Percentiles rank a stretch among this genome's conserved stretches.
Evolutionary conservation across 1,140 invertebrate genomes (phyloP).

Genomic region (Magallana ariakensis): DNA sequence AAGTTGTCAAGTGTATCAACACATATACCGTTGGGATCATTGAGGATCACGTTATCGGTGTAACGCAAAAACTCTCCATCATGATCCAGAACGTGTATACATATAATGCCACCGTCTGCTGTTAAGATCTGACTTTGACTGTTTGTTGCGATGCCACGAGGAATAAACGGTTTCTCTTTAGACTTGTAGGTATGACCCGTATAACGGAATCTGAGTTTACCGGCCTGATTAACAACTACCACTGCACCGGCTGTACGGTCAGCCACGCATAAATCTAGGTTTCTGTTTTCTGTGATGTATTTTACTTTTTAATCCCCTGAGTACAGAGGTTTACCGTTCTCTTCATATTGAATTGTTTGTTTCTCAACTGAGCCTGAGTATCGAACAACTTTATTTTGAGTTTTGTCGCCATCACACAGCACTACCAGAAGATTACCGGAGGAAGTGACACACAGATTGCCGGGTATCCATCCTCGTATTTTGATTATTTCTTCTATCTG

Average conservation of each 20-base stretch:
- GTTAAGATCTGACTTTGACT: too few relatives aligned
- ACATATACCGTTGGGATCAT: neutral
- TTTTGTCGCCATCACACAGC: too few relatives aligned
- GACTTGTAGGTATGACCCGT: neutral
- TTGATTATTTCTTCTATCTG: neutral
- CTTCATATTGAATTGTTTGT: neutral
- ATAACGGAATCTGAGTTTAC: neutral
- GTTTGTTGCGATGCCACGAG: too few relatives aligned
- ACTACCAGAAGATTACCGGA: too few relatives aligned
- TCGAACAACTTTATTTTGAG: too few relatives aligned
- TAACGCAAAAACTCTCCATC: neutral
- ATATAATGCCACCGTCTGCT: too few relatives aligned
- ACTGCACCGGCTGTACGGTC: too few relatives aligned
- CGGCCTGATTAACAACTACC: neutral
- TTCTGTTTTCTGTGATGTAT: neutral
- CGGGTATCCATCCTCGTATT: neutral
- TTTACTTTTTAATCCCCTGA: neutral
- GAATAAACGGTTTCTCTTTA: too few relatives aligned
- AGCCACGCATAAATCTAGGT: neutral
- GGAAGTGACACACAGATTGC: too few relatives aligned
- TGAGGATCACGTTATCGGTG: neutral
- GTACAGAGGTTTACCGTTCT: neutral
- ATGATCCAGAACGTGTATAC: neutral
- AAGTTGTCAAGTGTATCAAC: neutral
- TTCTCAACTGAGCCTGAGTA: too few relatives aligned